phyloP scores from a whole-genome alignment of 2,797 vertebrate genomes.

The Morelia viridis region DNA sequence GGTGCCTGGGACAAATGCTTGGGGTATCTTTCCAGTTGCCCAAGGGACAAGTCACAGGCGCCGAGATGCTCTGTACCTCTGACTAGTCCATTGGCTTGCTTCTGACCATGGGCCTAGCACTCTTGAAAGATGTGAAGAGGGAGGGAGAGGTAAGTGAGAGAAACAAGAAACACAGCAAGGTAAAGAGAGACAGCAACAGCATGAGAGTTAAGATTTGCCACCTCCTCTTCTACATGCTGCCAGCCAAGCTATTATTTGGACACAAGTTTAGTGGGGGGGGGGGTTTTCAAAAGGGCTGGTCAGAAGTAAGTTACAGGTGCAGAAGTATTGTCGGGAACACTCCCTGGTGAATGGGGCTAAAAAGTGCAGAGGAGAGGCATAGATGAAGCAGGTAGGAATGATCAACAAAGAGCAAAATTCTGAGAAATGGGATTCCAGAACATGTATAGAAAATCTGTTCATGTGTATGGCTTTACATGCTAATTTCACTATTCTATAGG shows the following conservation, averaged over 20 bases:
- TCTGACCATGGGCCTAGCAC: not conserved
- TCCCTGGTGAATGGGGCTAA: no score
- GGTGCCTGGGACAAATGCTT: not conserved
- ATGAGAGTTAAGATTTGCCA: not conserved
- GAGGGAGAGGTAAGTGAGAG: not conserved
- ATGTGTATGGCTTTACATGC: not conserved
- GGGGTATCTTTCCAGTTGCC: not conserved
- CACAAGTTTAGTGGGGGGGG: not conserved
- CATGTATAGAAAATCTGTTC: not conserved
- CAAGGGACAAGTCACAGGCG: not conserved
- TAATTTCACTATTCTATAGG: not conserved
- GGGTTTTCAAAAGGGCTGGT: not conserved
- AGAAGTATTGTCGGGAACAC: not conserved
- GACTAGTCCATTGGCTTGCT: not conserved
- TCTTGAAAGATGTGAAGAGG: not conserved
- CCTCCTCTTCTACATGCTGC: no score
- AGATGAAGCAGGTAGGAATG: not conserved
- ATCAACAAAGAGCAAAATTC: not conserved
- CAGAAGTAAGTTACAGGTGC: not conserved
- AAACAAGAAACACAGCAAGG: not conserved
- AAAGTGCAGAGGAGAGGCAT: not conserved
- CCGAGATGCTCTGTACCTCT: not conserved
- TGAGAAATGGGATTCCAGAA: not conserved
- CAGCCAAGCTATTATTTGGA: no score
- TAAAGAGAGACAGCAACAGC: not conserved